These are phyloP conservation scores for Dipodomys ordii DNA, from an alignment of 2,113 vertebrate genomes.

Conservation along the genomic window DNA sequence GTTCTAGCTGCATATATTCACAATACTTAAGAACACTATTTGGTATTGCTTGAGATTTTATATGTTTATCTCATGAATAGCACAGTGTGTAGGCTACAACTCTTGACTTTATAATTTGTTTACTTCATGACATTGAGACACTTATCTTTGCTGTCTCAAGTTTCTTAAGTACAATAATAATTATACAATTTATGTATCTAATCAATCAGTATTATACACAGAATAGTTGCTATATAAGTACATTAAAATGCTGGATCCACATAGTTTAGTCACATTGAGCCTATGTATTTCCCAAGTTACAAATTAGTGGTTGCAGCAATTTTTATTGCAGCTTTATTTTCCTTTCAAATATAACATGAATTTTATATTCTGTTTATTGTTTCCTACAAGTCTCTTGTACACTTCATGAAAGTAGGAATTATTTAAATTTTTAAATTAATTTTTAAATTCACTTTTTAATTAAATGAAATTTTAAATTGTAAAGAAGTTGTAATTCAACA, in stretches of 20 bases:
- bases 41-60: neutral
- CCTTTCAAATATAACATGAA: neutral
- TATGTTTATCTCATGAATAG: neutral
- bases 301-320: neutral
- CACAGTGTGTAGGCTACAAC: neutral
- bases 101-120: neutral
- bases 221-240: neutral
- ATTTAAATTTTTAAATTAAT: too few relatives aligned
- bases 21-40: neutral
- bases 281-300: neutral
- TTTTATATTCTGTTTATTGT: conserved; percentile 13
- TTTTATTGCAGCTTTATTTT: conserved; percentile 50
- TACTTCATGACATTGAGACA: neutral
- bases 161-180: neutral
- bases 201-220: neutral
- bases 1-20: neutral
- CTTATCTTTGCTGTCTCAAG: neutral
- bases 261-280: neutral
- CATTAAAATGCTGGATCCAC: neutral
- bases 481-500: too few relatives aligned
- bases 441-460: too few relatives aligned
- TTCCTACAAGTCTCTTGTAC: neutral
- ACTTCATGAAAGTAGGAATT: neutral
- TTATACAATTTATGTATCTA: neutral
- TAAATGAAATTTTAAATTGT: too few relatives aligned